Evolutionary conservation across 2,113 vertebrate genomes (phyloP), one percentile per base, ranked within the genome.

Genomic region (Xenopus laevis): DNA sequence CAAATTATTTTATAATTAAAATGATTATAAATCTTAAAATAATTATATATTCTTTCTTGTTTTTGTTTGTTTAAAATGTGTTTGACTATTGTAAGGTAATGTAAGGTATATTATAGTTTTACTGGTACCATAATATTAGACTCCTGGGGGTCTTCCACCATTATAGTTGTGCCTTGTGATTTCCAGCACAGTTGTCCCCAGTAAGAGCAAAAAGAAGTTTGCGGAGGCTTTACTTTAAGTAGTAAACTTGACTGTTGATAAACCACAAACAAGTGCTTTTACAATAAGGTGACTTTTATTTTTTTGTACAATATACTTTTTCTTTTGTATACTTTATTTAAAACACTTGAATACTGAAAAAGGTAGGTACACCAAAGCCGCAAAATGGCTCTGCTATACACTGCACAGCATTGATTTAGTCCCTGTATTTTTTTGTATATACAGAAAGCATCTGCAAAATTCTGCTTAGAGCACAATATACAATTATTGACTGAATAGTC

Each of bases 301-400:
- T 50, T 93, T 97, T 96, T 98, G 87, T 97, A 98, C 97, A 98
- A 95, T 98, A 96, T 88, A 92, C 94, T 96, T 94, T 73, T 45
- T 71, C 84, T 72, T 75, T 63, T 62, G 40, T 87, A 83, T 89
- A 96, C 94, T 93, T 98, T 99, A 97, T 98, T 96, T 93, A 98
- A 99, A 98, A 99, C 95, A 97, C 93, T 87, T 94, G 95, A 95
- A 98, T 98, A 97, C 93, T 97, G 96, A 98, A 99, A 99, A 98
- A 97, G 75, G 89, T 91, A 92, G 92, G 96, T 93, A 83, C 91
- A 91, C 85, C 93, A 96, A 94, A 98, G 95, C 95, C 95, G 90
- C 95, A 99, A 89, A 99, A 96, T 95, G 94, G 95, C 95, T 95
- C 92, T 91, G 93, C 92, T 91, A 85, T 90, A 93, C 83, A 84